phyloP scores from a whole-genome alignment of 2,797 vertebrate genomes.

The Rousettus madagascariensis region DNA sequence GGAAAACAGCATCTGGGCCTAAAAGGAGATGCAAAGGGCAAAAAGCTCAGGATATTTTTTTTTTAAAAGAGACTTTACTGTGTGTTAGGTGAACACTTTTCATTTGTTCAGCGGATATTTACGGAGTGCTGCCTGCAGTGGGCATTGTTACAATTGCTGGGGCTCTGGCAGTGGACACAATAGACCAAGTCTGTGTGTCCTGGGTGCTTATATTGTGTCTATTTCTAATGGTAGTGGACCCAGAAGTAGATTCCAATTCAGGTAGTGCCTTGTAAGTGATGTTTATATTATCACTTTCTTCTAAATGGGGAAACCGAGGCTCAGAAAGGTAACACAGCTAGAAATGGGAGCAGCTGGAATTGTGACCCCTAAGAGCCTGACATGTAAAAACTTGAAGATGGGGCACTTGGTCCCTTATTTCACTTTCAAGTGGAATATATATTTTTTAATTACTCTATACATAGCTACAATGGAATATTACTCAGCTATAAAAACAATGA shows the following conservation, averaged over 20 bases:
- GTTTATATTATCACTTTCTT: not conserved
- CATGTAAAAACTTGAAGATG: fast-evolving
- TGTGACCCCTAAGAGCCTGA: not conserved
- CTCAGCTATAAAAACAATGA: too few relatives aligned
- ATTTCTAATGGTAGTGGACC: too few relatives aligned
- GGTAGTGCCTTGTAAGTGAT: not conserved
- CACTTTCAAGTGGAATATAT: not conserved
- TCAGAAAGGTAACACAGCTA: not conserved
- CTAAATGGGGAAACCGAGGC: not conserved
- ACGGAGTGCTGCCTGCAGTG: not conserved
- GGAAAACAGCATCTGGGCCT: not conserved
- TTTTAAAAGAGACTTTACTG: too few relatives aligned
- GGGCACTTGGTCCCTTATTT: not conserved
- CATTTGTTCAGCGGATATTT: not conserved
- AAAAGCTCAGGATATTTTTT: not conserved
- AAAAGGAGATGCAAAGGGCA: not conserved
- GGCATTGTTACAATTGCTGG: not conserved
- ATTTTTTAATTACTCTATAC: too few relatives aligned
- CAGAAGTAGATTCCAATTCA: not conserved
- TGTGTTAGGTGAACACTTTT: not conserved
- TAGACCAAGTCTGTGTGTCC: not conserved
- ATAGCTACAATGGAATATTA: too few relatives aligned
- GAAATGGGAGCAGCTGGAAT: not conserved
- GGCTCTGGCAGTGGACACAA: not conserved
- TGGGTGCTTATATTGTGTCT: not conserved